Base-by-base conservation (phyloP, 1,140 invertebrate genomes). In the Orius laevigatus region DNA sequence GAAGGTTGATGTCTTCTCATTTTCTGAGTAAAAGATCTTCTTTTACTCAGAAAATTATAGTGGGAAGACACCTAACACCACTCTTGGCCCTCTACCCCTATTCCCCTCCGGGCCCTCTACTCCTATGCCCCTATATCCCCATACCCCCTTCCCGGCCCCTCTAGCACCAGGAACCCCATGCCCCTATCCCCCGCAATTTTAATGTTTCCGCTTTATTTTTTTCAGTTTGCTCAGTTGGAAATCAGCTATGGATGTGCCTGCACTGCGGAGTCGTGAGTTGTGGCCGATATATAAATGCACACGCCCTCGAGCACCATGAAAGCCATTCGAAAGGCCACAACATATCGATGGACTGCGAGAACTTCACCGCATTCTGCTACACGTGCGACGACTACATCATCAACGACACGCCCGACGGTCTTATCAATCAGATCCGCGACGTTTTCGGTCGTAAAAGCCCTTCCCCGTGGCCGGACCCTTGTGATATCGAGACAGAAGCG, bases 331-430 rank as follows among this genome's bases (percentile, higher is more conserved):
- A 25, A 3, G 66, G 74, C 51, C 82, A 85, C 61, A 71, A 72
- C 56, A 68, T 85, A 25, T 82, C 78, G 62, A 77, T 86, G 65
- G 81, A 83, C 63, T 82, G 78, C 66, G 71, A 79, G 62, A 76
- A 68, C 58, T 72, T 74, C 58, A 74, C 79, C 53, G 79, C 81
- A 72, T 74, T 49, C 68, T 83, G 81, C 65, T 85, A 86, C 60
- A 70, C 70, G 55, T 86, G 82, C 71, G 79, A 86, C 67, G 81
- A 84, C 53, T 85, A 79, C 71, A 75, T 82, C 19, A 72, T 77
- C 52, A 84, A 85, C 64, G 81, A 84, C 58, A 75, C 74, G n/a
- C 63, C 69, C 51, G 62, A 66, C 33, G 49, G 49, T 8, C 15
- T 33, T 9, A 19, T 56, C 4, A 44, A 35, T 47, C 44, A 46